phyloP scores from a whole-genome alignment of 2,888 invertebrate genomes.

The Synergus laeviventris region DNA sequence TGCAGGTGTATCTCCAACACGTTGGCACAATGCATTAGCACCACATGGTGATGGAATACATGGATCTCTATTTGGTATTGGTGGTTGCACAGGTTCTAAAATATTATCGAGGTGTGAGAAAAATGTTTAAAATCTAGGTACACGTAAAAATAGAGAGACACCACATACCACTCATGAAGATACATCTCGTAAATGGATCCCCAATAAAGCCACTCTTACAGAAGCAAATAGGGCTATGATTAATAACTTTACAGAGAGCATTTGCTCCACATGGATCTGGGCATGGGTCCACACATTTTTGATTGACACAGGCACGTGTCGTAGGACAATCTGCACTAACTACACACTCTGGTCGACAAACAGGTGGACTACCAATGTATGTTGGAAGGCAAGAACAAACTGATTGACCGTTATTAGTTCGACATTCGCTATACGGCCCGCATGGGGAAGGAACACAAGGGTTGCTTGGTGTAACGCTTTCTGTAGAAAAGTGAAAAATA shows the following conservation, averaged over 20 bases:
- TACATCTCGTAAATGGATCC: slow-evolving; percentile 83
- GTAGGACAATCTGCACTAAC: slow-evolving; percentile 87
- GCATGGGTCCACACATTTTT: slow-evolving; percentile 81
- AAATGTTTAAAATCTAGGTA: not conserved
- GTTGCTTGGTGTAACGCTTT: slow-evolving; percentile 42
- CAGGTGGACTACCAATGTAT: slow-evolving; percentile 81
- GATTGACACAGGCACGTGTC: slow-evolving; percentile 86
- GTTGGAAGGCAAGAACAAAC: slow-evolving; percentile 80
- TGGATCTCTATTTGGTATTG: slow-evolving; percentile 75
- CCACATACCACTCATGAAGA: slow-evolving; percentile 61
- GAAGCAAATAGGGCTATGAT: slow-evolving; percentile 88
- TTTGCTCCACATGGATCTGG: slow-evolving; percentile 78
- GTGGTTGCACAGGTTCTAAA: slow-evolving; percentile 30
- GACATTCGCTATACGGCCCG: slow-evolving; percentile 81
- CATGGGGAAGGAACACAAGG: slow-evolving; percentile 72
- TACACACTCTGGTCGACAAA: slow-evolving; percentile 87
- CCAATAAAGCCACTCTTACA: slow-evolving; percentile 89
- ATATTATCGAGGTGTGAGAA: not conserved
- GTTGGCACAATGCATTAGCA: slow-evolving; percentile 78
- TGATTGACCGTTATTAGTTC: slow-evolving; percentile 84
- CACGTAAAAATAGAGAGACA: not conserved
- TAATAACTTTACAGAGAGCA: slow-evolving; percentile 88
- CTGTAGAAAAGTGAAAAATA: not conserved
- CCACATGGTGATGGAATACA: slow-evolving; percentile 85
- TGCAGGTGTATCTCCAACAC: slow-evolving; percentile 77